These are phyloP conservation scores for Bemisia tabaci DNA, from an alignment of 1,140 invertebrate genomes.

Conservation along the genomic window DNA sequence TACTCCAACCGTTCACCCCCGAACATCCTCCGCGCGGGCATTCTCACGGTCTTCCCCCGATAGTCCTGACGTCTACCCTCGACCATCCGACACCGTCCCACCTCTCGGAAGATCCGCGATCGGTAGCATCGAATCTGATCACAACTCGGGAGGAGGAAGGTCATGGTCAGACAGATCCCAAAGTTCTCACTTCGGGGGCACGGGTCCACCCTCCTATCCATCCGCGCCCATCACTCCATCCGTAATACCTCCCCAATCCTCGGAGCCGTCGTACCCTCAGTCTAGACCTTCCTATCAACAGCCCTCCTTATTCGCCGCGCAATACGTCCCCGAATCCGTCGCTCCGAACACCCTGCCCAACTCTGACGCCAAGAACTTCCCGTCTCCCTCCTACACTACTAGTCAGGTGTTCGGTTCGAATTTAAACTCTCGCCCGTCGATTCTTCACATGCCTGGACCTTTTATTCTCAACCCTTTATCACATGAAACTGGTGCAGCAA, in stretches of 20 bases:
- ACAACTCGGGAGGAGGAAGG: background rate
- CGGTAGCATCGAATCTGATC: background rate
- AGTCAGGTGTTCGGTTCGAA: too few species aligned
- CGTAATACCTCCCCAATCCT: background rate
- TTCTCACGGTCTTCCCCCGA: too few species aligned
- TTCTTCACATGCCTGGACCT: too few species aligned
- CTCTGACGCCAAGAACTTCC: background rate
- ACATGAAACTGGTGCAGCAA: too few species aligned
- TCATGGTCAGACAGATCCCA: background rate
- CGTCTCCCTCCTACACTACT: background rate
- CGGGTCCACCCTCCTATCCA: background rate
- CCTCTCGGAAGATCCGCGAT: background rate
- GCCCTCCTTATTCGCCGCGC: background rate
- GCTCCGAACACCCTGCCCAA: background rate
- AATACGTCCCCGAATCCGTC: background rate
- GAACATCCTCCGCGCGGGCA: too few species aligned
- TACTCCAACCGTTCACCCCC: background rate
- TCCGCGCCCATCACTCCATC: background rate
- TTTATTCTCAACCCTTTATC: too few species aligned
- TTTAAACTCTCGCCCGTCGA: too few species aligned
- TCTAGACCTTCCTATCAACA: background rate
- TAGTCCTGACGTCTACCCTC: background rate
- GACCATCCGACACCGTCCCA: background rate
- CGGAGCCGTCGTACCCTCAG: background rate
- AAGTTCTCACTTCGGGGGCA: background rate